Base-by-base conservation (phyloP, 2,113 vertebrate genomes). In the Clarias batrachus region DNA sequence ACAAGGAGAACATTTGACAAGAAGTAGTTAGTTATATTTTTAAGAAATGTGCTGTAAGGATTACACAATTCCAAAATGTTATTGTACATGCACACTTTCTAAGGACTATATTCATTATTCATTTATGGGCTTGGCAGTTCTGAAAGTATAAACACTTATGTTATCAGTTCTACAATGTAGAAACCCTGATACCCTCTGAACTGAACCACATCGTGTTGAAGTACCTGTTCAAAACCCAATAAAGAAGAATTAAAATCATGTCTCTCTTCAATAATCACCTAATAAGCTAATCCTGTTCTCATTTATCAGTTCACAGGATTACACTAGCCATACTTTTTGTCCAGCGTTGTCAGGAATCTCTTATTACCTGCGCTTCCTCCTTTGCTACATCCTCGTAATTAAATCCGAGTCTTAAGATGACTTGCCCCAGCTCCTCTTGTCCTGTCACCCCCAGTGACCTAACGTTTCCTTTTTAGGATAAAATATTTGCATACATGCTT, bases 361-460 rank as follows among this genome's bases (percentile, higher is more conserved):
- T 80, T 80, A 56, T 80, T 80, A 80, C 78, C 17, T 0, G 81
- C 13, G 85, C 90, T 77, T 78, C 88, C 30, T 80, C 52, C 78
- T 89, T 88, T 30, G 76, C 85, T 86, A 84, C 82, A 81, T 76
- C 76, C 83, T 79, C 66, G 87, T 89, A 91, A 91, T 90, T 91
- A 89, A 87, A 93, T 91, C 83, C 54, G 14, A 88, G 83, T 79
- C 13, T 57, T 30, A 79, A 90, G 85, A 88, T 66, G 81, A 73
- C 86, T 78, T 81, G 89, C 57, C 63, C 62, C 52, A 81, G 81
- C 83, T 89, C 71, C 89, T 91, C 27, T 71, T 13, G 4, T 14
- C 85, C 78, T 60, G 30, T 78, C 81, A 65, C 91, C 87, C 82
- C 62, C 23, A 89, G 82, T 80, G 84, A 89, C 88, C 87, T 82